Conservation (phyloP, 2,797 vertebrate genomes). For the Labroides dimidiatus region DNA sequence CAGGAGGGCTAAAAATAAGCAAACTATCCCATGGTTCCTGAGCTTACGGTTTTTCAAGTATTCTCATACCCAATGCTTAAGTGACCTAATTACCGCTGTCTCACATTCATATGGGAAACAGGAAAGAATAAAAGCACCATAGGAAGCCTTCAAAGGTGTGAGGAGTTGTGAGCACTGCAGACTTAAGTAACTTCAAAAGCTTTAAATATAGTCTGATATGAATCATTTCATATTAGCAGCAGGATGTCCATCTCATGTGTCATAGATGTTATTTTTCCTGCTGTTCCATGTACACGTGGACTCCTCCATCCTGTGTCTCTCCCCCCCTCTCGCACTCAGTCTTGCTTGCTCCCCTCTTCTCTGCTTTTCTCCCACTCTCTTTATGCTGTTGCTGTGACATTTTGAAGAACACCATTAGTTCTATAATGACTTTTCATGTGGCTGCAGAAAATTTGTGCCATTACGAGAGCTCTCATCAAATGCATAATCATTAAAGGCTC, state of each 20-base stretch:
- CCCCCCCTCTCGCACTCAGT: neutral
- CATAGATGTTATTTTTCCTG: constrained; percentile 36
- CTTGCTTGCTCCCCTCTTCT: constrained; percentile 21
- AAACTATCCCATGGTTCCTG: neutral
- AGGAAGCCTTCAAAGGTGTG: constrained; percentile 7
- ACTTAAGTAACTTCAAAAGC: constrained; percentile 30
- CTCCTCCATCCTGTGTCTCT: constrained; percentile 36
- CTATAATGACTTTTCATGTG: constrained; percentile 71
- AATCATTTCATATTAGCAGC: constrained; percentile 42
- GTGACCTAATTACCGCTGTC: neutral
- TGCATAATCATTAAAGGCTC: constrained; percentile 63
- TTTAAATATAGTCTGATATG: constrained; percentile 55
- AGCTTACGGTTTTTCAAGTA: neutral
- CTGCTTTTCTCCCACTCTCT: constrained; percentile 12
- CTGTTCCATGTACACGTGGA: constrained; percentile 37
- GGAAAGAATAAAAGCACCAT: neutral
- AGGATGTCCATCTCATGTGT: constrained; percentile 38
- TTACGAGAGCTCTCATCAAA: constrained; percentile 70
- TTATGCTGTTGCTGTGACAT: constrained; percentile 67
- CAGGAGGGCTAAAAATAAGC: constrained; percentile 9
- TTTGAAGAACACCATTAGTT: constrained; percentile 74
- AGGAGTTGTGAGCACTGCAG: constrained; percentile 20
- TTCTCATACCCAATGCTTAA: constrained; percentile 6
- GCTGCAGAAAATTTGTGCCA: constrained; percentile 65
- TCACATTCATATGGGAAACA: neutral